phyloP scores from a whole-genome alignment of 2,797 vertebrate genomes.

The Microctenopoma stevenorrisi region DNA sequence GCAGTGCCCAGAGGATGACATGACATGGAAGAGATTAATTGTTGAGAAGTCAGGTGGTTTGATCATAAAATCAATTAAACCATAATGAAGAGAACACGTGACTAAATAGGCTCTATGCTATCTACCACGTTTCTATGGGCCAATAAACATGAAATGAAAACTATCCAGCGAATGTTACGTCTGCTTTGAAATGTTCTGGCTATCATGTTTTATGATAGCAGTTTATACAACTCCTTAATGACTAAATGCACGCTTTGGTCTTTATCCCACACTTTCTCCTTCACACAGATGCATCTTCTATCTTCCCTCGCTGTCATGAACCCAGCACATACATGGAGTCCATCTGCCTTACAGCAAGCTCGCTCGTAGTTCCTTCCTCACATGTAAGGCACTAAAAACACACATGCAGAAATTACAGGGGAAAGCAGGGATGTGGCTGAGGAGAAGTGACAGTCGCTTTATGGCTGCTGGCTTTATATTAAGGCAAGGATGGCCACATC shows the following conservation, averaged over 20 bases:
- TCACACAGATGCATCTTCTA: constrained; percentile 14
- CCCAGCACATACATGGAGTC: constrained; percentile 23
- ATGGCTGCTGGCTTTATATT: constrained; percentile 65
- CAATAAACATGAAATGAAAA: no score
- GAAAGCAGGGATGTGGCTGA: constrained; percentile 52
- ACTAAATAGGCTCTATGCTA: background rate
- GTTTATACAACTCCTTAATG: background rate
- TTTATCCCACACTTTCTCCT: background rate
- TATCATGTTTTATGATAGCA: background rate
- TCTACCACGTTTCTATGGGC: no score
- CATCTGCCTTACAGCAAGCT: constrained; percentile 27
- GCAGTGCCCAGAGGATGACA: constrained; percentile 36
- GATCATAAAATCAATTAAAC: no score
- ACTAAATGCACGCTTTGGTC: background rate
- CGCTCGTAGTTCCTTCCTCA: constrained; percentile 12
- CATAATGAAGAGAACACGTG: background rate
- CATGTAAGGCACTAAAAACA: constrained; percentile 28
- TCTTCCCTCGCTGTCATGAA: constrained; percentile 27
- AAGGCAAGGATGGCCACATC: constrained; percentile 48
- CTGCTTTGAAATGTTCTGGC: background rate
- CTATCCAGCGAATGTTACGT: background rate
- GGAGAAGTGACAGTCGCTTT: constrained; percentile 74
- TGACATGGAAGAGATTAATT: background rate
- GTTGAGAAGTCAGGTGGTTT: no score
- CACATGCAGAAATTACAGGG: constrained; percentile 36